Base-by-base conservation (phyloP, 2,797 vertebrate species). In the Heterohyrax brucei region DNA sequence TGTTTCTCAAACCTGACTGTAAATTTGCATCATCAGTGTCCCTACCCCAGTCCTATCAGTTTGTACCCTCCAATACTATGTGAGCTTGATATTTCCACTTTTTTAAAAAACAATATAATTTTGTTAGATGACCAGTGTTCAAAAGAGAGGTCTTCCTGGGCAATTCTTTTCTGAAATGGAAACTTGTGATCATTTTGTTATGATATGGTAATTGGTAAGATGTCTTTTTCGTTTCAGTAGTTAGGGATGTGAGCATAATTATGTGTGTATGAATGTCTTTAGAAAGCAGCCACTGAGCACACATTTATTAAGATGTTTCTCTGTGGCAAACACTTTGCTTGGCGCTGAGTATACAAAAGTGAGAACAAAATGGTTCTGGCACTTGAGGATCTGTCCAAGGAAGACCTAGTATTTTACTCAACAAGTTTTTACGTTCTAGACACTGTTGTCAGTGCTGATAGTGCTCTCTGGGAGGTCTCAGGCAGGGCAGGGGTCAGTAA, bases 21-120 rank as follows among this genome's bases (percentile, higher is more conserved):
- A 76, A 77, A 78, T 78, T 13, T 87, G 48, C 77, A 61, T 33
- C 24, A 83, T 30, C 56, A 33, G 1, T 79, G 64, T 21, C 44
- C 28, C 62, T 91, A 44, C 4, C 44, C 9, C 19, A 75, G 39
- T 26, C 19, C 5, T 75, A 46, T 73, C 78, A 72, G 78, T n/a
- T 87, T 87, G 44, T 44, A 80, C 48, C 72, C 33, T 87, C 16
- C 87, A 16, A 88, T 39, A 66, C 2, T 33, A 7, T 75, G 59
- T 75, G 59, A 7, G 30, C 53, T 84, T 28, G 33, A 70, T 7
- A 84, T 75, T 61, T 87, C 3, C 59, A 28, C 39, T 39, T 56
- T 50, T 77, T 87, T 87, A 77, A 5, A 79, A 88, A 91, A 46
- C 30, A 10, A 21, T 73, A 79, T 88, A 24, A 78, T 91, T 91